Evolutionary conservation across 2,797 vertebrate genomes (phyloP).

Genomic region (Staurois parvus): DNA sequence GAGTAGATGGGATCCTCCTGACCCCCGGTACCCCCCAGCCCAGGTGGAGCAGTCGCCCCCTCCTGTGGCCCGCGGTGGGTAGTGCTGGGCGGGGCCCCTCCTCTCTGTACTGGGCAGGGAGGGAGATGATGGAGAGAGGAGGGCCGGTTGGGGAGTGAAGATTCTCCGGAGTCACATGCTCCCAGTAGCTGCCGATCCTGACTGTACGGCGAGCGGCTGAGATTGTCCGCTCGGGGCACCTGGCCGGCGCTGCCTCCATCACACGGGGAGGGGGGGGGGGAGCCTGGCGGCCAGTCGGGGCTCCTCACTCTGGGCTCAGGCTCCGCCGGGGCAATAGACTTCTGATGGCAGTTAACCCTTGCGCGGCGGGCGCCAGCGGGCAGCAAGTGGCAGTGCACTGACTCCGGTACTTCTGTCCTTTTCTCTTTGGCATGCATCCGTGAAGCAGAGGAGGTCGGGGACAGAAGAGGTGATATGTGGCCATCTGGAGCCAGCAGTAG

Average conservation of each 20-base stretch:
- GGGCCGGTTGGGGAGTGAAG: slow-evolving; percentile 19
- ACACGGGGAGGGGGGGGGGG: background rate
- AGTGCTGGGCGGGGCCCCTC: slow-evolving; percentile 27
- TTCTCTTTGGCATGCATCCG: slow-evolving; percentile 30
- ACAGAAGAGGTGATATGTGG: slow-evolving; percentile 81
- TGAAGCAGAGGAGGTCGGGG: slow-evolving; percentile 54
- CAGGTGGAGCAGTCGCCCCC: background rate
- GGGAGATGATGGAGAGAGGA: slow-evolving; percentile 1
- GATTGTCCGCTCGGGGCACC: background rate
- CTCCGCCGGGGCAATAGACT: slow-evolving; percentile 4
- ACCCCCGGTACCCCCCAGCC: no score
- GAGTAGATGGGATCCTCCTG: no score
- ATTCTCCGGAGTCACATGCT: slow-evolving; percentile 54
- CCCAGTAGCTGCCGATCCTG: slow-evolving; percentile 29
- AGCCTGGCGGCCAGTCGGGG: background rate
- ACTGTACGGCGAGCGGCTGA: slow-evolving; percentile 15
- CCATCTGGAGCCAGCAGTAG: slow-evolving; percentile 85
- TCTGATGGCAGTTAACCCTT: slow-evolving; percentile 65
- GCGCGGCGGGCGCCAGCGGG: slow-evolving; percentile 25
- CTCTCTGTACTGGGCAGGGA: slow-evolving; percentile 36
- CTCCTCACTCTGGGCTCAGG: background rate
- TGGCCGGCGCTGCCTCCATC: background rate
- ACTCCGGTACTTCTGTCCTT: background rate
- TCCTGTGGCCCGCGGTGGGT: slow-evolving; percentile 24
- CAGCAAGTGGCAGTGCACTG: slow-evolving; percentile 24